phyloP scores from a whole-genome alignment of 1,140 invertebrate species.

The Drosophila parabipectinata region DNA sequence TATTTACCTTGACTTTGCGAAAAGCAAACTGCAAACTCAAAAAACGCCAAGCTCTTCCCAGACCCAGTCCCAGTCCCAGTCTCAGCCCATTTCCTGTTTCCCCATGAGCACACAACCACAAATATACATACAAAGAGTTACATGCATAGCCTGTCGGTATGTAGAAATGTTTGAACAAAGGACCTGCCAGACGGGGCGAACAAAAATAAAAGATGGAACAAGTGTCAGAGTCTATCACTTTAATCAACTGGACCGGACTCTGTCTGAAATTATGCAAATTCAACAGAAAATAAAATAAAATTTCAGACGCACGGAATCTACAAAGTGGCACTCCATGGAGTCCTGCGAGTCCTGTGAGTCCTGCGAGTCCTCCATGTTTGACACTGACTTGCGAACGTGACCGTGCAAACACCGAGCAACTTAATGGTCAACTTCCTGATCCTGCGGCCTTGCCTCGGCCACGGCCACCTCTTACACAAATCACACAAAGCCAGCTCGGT shows the following conservation, averaged over 20 bases:
- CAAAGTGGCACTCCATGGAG: slow-evolving; percentile 33
- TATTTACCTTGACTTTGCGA: slow-evolving; percentile 79
- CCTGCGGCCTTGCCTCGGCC: neutral
- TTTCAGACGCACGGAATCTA: slow-evolving; percentile 63
- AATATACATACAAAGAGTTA: neutral
- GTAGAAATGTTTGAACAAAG: slow-evolving; percentile 59
- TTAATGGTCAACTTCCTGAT: slow-evolving; percentile 59
- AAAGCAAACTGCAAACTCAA: slow-evolving; percentile 72
- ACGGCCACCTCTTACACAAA: slow-evolving; percentile 41
- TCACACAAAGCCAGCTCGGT: slow-evolving; percentile 23
- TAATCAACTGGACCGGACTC: slow-evolving; percentile 67
- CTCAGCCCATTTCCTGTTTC: slow-evolving; percentile 19
- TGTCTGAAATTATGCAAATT: slow-evolving; percentile 73
- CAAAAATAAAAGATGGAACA: slow-evolving; percentile 20
- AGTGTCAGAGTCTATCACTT: slow-evolving; percentile 68
- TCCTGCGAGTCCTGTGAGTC: slow-evolving; percentile 10
- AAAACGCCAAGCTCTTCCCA: slow-evolving; percentile 31
- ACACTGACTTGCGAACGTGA: slow-evolving; percentile 71
- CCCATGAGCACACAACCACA: slow-evolving; percentile 5
- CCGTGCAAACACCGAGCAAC: slow-evolving; percentile 62
- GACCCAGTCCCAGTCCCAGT: neutral
- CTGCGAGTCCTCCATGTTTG: slow-evolving; percentile 52
- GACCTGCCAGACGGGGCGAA: slow-evolving; percentile 55
- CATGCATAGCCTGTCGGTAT: slow-evolving; percentile 7
- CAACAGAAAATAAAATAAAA: slow-evolving; percentile 75